These are phyloP conservation scores for Leucoraja ocellata DNA, from an alignment of 2,797 vertebrate genomes.

Conservation along the genomic window DNA sequence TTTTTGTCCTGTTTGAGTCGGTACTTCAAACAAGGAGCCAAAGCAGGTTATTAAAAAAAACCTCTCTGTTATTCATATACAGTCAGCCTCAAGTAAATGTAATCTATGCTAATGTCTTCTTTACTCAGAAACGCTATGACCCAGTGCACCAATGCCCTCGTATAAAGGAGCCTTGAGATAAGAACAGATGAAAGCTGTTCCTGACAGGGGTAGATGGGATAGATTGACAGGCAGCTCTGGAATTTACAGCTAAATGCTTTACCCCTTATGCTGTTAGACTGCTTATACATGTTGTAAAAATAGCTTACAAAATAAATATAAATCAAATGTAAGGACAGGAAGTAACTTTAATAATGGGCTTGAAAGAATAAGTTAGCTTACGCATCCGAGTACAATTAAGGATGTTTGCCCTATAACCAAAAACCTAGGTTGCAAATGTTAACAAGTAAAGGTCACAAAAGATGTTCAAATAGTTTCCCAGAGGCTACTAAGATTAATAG, in stretches of 20 bases:
- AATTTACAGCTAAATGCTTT: neutral
- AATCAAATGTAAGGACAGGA: neutral
- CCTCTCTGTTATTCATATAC: neutral
- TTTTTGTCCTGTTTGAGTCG: neutral
- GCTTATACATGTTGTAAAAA: neutral
- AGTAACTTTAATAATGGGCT: slow-evolving; percentile 27
- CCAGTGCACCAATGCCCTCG: neutral
- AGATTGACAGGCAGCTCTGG: neutral
- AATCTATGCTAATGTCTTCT: neutral
- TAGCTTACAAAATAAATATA: neutral
- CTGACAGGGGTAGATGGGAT: slow-evolving; percentile 7
- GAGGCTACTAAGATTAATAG: neutral
- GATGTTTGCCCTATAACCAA: neutral
- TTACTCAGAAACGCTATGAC: neutral
- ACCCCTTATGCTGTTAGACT: neutral
- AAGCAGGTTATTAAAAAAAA: too few relatives aligned
- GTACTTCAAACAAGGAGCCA: neutral
- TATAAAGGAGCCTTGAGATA: neutral
- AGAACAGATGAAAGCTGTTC: slow-evolving; percentile 24
- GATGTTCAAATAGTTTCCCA: neutral
- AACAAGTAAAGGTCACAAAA: neutral
- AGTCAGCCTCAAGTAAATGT: neutral
- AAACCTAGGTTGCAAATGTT: neutral
- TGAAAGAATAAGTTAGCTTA: slow-evolving; percentile 13
- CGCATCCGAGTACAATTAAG: slow-evolving; percentile 17